These are phyloP conservation scores for Alsophila aescularia DNA, from an alignment of 2,888 invertebrate genomes.

Conservation along the genomic window DNA sequence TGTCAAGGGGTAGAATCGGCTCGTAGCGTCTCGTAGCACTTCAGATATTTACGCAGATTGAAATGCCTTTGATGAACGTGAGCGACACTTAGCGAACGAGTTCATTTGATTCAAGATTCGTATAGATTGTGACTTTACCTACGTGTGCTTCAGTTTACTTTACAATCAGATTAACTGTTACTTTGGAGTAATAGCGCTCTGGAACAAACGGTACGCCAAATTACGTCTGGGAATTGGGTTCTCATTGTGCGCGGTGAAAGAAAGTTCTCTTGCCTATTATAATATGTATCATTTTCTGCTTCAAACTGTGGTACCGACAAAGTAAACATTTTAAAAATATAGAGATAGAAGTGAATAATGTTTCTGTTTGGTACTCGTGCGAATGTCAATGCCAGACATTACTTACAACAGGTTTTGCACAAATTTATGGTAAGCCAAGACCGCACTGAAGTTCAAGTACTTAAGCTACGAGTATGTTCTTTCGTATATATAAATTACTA, in stretches of 20 bases:
- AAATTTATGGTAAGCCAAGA: no score
- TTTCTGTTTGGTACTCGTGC: background rate
- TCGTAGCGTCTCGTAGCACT: constrained; percentile 59
- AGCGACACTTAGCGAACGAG: constrained; percentile 21
- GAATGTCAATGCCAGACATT: constrained; percentile 9
- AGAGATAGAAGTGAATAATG: background rate
- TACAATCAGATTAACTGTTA: constrained; percentile 72
- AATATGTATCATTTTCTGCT: constrained; percentile 26
- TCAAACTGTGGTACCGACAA: background rate
- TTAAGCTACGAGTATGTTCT: no score
- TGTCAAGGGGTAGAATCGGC: constrained; percentile 23
- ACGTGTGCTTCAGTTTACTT: constrained; percentile 60
- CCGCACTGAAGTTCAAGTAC: no score
- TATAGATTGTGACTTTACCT: constrained; percentile 54
- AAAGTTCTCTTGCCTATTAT: constrained; percentile 49
- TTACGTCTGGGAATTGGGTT: constrained; percentile 78
- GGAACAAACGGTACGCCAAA: constrained; percentile 79
- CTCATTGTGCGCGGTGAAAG: constrained; percentile 68
- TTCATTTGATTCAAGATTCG: constrained; percentile 49
- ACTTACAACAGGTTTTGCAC: no score
- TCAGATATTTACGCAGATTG: constrained; percentile 36
- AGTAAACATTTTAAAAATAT: background rate
- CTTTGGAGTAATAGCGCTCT: constrained; percentile 61
- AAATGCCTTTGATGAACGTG: constrained; percentile 45
- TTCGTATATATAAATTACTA: no score